Evolutionary conservation across 2,113 vertebrate species (phyloP).

Genomic region (Emydocephalus ijimae): DNA sequence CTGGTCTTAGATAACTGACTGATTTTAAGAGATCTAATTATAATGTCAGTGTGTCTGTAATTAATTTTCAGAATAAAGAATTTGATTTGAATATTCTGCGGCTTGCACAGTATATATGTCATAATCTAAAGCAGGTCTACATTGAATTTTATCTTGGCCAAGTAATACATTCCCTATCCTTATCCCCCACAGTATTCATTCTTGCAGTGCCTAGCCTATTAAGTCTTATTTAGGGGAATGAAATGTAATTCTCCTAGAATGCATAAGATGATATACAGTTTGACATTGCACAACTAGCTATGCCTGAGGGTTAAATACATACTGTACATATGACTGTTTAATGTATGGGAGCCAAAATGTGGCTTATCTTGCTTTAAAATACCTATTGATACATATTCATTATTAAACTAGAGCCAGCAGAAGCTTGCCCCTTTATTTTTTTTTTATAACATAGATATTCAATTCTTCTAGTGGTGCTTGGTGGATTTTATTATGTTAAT

Average conservation of each 20-base stretch:
- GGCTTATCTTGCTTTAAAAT: conserved; percentile 49
- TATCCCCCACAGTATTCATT: conserved; percentile 10
- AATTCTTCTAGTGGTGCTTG: conserved; percentile 56
- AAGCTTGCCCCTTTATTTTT: conserved; percentile 55
- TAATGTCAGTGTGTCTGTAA: not conserved
- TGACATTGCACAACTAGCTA: conserved; percentile 38
- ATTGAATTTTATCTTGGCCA: conserved; percentile 19
- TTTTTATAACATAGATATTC: conserved; percentile 39
- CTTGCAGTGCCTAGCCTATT: conserved; percentile 41
- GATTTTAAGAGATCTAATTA: not conserved
- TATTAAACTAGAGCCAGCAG: conserved; percentile 55
- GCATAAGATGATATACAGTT: conserved; percentile 42
- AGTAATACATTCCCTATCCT: not conserved
- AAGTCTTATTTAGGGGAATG: conserved; percentile 23
- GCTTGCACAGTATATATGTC: conserved; percentile 3
- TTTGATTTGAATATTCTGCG: conserved; percentile 4
- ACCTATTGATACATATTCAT: conserved; percentile 60
- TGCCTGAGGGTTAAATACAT: conserved; percentile 50
- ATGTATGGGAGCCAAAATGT: conserved; percentile 51
- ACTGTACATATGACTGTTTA: conserved; percentile 43
- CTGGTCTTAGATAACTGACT: not conserved
- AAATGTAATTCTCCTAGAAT: conserved; percentile 16
- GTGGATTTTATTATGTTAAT: conserved; percentile 40
- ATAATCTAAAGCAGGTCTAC: conserved; percentile 1
- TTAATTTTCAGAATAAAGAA: conserved; percentile 32